A percentile compares a stretch with the other conserved stretches of the same genome.
Conservation (phyloP, 2,888 invertebrate species). For the Orthosia gracilis region DNA sequence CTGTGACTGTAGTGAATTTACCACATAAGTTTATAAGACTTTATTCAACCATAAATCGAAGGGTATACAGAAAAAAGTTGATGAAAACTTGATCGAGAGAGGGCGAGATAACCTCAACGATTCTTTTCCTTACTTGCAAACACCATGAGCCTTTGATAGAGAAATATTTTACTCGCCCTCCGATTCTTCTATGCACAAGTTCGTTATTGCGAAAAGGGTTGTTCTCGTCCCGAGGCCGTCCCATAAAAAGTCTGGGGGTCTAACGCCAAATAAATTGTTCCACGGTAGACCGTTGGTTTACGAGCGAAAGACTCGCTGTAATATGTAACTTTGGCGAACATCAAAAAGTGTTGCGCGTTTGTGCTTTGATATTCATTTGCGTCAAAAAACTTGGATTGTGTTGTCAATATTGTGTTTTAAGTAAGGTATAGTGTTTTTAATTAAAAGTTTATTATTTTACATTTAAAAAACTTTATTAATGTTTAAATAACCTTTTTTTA, state of each 20-base stretch:
- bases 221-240: conserved; percentile 50
- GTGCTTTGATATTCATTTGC: conserved; percentile 28
- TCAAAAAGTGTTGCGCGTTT: conserved; percentile 12
- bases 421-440: no score
- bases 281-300: conserved; percentile 66
- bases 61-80: conserved; percentile 39
- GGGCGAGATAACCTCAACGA: conserved; percentile 44
- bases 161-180: conserved; percentile 57
- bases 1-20: background rate
- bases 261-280: conserved; percentile 80
- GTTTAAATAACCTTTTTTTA: no score
- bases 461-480: no score
- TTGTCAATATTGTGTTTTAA: background rate
- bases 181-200: conserved; percentile 61
- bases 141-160: conserved; percentile 57
- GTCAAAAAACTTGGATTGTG: conserved; percentile 20
- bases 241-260: conserved; percentile 65
- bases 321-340: conserved; percentile 43
- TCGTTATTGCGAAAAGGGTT: conserved; percentile 67
- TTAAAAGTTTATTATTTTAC: no score
- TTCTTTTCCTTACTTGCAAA: conserved; percentile 55
- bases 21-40: background rate
- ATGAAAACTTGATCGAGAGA: conserved; percentile 44
- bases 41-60: conserved; percentile 18
- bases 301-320: conserved; percentile 66